These are phyloP conservation scores for Drosophila vallismaia DNA, from an alignment of 2,888 invertebrate genomes.

Conservation along the genomic window DNA sequence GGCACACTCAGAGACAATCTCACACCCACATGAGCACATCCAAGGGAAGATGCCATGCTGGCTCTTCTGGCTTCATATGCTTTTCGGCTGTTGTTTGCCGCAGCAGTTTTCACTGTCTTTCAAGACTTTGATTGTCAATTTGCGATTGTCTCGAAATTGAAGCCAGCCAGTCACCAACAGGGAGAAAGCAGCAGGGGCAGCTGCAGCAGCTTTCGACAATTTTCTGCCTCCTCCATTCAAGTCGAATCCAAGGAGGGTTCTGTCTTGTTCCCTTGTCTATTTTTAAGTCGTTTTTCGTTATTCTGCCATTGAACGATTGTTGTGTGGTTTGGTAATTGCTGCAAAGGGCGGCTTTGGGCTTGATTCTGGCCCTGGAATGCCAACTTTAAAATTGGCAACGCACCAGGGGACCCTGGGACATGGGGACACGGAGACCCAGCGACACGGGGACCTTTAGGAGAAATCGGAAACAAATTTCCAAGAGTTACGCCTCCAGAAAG, in stretches of 20 bases:
- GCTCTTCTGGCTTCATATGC: conserved; percentile 63
- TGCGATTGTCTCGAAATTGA: conserved; percentile 78
- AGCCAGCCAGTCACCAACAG: conserved; percentile 52
- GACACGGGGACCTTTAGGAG: conserved; percentile 43
- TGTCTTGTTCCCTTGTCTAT: conserved; percentile 72
- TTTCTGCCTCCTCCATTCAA: conserved; percentile 21
- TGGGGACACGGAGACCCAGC: too few relatives aligned
- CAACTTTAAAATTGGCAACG: conserved; percentile 77
- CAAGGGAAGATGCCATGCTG: conserved; percentile 66
- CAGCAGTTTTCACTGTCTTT: conserved; percentile 79
- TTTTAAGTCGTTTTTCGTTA: conserved; percentile 74
- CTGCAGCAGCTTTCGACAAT: conserved; percentile 54
- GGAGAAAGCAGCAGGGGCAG: conserved; percentile 16
- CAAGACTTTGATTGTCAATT: conserved; percentile 79
- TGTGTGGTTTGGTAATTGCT: conserved; percentile 77
- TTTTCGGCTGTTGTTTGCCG: conserved; percentile 67
- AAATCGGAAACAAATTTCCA: conserved; percentile 72
- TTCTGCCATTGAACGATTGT: conserved; percentile 78
- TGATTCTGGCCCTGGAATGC: conserved; percentile 47
- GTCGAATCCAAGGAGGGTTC: conserved; percentile 44
- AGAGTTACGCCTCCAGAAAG: conserved; percentile 61
- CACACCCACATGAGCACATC: conserved; percentile 38
- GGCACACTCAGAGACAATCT: conserved; percentile 24
- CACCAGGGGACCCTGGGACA: conserved; percentile 43
- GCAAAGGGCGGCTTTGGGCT: conserved; percentile 61